phyloP scores from a whole-genome alignment of 2,888 invertebrate genomes.

The Hetaerina titia region DNA sequence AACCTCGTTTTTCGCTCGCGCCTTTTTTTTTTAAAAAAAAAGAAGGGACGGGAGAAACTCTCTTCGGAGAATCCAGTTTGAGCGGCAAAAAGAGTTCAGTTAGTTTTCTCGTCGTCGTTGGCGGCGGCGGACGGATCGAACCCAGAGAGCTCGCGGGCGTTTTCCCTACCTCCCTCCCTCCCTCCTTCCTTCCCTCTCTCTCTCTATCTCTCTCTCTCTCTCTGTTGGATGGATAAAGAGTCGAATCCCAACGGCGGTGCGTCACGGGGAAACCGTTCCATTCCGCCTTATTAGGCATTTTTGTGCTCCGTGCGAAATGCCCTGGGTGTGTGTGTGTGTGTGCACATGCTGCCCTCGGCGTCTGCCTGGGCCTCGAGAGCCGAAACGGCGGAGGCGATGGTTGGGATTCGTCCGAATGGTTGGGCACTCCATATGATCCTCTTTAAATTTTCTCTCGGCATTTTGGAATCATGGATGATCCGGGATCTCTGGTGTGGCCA shows the following conservation, averaged over 20 bases:
- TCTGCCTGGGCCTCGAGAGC: neutral
- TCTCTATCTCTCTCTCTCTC: no score
- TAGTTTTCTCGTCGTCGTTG: conserved; percentile 1
- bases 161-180: neutral
- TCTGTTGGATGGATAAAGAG: neutral
- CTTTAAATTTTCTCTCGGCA: neutral
- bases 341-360: no score
- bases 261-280: neutral
- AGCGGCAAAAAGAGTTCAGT: conserved; percentile 32
- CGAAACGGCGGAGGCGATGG: neutral
- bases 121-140: neutral
- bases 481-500: no score
- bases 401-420: neutral
- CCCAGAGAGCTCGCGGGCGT: neutral
- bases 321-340: no score
- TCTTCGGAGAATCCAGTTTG: conserved; percentile 13
- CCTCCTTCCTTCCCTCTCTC: neutral
- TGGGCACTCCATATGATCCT: neutral
- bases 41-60: neutral
- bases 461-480: neutral
- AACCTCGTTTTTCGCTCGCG: neutral
- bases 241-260: neutral
- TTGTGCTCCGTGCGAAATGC: neutral
- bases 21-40: neutral
- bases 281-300: neutral